Evolutionary conservation across 2,888 invertebrate genomes (phyloP), one percentile per base, ranked within the genome.

Genomic region (Ophion obscuratus): DNA sequence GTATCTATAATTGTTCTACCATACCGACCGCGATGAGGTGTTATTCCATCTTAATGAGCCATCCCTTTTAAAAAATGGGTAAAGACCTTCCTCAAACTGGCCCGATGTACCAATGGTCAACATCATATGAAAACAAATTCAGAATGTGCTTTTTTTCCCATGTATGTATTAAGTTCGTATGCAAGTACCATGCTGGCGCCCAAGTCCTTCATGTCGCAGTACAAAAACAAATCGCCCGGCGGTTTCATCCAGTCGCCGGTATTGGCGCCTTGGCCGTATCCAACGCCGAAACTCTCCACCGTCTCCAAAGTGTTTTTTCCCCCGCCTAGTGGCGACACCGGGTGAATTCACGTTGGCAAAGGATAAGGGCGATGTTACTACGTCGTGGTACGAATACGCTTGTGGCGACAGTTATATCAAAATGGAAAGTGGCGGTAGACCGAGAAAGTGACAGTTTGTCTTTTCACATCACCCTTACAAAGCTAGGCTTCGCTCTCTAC

Each of bases 151-250:
- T 5, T 53, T 14, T 5, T 53, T 14, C 4, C 5, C 17, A 31
- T 27, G 27, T 31, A 53, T 70, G n/a, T 40, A 67, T 10, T 4
- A 17, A 53, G 53, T 20, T 24, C 4, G 20, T 24, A 9, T 61
- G 20, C 20, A 76, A 95, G 96, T 95, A 97, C 97, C 97, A 97
- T 97, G 95, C 97, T 97, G 95, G 96, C 96, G 95, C 96, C 97
- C 96, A 97, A 96, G 95, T 96, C 96, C 96, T 96, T 96, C 96
- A 96, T 97, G 95, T 96, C 96, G 95, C 96, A 95, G 95, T 96
- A 95, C 94, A 96, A 96, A 95, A 96, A 96, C 94, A 96, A 95
- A 94, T 95, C 96, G 95, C 96, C 95, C 95, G 96, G 95, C 94
- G 96, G 96, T 96, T 96, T 96, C 96, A 96, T 96, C 95, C 92